Evolutionary conservation across 2,888 invertebrate genomes (phyloP).

Genomic region (Clunio marinus): DNA sequence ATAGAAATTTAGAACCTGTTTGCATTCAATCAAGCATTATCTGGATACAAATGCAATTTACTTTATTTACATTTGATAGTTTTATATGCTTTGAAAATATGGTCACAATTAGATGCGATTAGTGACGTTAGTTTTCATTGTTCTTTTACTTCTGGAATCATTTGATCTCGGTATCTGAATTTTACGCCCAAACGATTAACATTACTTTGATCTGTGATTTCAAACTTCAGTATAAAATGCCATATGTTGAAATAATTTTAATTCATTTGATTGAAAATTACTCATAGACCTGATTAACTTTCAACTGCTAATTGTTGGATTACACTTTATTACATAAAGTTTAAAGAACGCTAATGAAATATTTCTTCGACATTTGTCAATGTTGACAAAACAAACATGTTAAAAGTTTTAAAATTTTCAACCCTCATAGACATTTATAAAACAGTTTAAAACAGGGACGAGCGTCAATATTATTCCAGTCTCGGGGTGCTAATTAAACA

Average conservation of each 20-base stretch:
- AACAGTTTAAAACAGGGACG: conserved; percentile 19
- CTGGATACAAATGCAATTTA: conserved; percentile 26
- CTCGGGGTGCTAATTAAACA: conserved; percentile 38
- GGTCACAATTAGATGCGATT: conserved; percentile 36
- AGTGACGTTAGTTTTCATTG: not conserved
- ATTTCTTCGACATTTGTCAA: not conserved
- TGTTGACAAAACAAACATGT: conserved; percentile 27
- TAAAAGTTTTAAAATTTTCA: conserved; percentile 18
- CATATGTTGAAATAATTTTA: not conserved
- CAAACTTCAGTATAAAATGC: not conserved
- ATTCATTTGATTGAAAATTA: not conserved
- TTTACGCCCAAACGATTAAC: conserved; percentile 1
- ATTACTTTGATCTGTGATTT: not conserved
- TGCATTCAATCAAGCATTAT: conserved; percentile 36
- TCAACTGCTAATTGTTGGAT: not conserved
- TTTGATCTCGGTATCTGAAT: not conserved
- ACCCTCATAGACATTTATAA: not conserved
- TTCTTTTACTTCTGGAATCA: not conserved
- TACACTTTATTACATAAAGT: not conserved
- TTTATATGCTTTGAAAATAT: conserved; percentile 22
- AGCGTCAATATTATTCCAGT: conserved; percentile 30
- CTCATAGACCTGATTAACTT: too few species aligned
- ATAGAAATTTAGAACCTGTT: conserved; percentile 31
- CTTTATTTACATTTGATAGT: conserved; percentile 39
- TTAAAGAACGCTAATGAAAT: not conserved